These are phyloP conservation scores for Rutilus rutilus DNA, from an alignment of 2,113 vertebrate genomes.

Conservation along the genomic window DNA sequence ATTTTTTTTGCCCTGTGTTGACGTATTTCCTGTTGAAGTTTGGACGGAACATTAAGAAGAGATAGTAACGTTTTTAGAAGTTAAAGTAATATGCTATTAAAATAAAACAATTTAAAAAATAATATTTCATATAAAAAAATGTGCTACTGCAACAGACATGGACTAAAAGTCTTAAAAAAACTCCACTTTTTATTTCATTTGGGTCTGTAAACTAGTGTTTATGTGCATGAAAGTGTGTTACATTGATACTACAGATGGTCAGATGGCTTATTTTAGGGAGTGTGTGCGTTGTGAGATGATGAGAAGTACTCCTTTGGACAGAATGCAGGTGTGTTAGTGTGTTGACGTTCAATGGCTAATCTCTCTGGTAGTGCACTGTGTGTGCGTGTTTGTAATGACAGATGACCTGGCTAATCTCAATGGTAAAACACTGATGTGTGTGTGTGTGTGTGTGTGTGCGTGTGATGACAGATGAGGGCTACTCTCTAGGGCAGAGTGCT, in stretches of 20 bases:
- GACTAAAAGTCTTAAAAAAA: background rate
- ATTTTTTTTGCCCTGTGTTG: too few relatives aligned
- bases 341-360: background rate
- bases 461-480: constrained; percentile 56
- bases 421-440: constrained; percentile 32
- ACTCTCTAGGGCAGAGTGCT: constrained; percentile 54
- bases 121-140: background rate
- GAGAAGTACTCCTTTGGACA: constrained; percentile 19
- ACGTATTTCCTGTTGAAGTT: too few relatives aligned
- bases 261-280: background rate
- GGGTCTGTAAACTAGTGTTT: background rate
- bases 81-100: too few relatives aligned
- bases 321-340: constrained; percentile 32
- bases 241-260: background rate
- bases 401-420: constrained; percentile 49
- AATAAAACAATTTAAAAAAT: background rate
- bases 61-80: too few relatives aligned
- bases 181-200: background rate
- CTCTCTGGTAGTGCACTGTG: constrained; percentile 24
- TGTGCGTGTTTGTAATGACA: constrained; percentile 45
- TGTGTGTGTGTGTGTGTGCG: constrained; percentile 45
- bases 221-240: background rate
- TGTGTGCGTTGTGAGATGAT: constrained; percentile 1
- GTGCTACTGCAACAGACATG: background rate
- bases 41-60: too few relatives aligned